Conservation (phyloP, 2,888 invertebrate genomes). For the Podotricha telesiphe region DNA sequence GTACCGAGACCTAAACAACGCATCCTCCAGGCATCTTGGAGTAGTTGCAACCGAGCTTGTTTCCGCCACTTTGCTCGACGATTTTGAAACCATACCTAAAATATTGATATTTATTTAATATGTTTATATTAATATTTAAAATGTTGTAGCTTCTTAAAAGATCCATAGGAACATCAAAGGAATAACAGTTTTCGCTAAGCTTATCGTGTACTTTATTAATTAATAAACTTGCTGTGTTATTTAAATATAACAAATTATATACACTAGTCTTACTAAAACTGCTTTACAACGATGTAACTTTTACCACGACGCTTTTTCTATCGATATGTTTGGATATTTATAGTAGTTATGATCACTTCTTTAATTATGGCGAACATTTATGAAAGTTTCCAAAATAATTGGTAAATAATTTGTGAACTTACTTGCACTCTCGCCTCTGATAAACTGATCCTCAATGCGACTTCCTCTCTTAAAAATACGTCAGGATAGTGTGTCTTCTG, state of each 20-base stretch:
- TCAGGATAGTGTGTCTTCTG: conserved; percentile 98
- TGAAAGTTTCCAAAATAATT: background rate
- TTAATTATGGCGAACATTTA: background rate
- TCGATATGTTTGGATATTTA: background rate
- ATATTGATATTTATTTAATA: conserved; percentile 12
- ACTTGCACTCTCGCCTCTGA: conserved; percentile 97
- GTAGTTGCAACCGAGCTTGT: conserved; percentile 91
- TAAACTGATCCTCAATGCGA: conserved; percentile 94
- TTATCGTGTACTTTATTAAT: background rate
- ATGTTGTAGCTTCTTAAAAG: background rate
- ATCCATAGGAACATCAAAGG: background rate
- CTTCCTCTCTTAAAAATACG: conserved; percentile 94
- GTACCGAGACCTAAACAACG: conserved; percentile 90
- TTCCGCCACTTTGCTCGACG: conserved; percentile 96
- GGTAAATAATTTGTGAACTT: conserved; percentile 23
- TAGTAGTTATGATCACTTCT: too few relatives aligned
- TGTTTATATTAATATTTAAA: background rate
- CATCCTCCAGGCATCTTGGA: conserved; percentile 96
- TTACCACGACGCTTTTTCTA: background rate
- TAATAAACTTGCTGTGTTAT: background rate
- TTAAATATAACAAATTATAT: too few relatives aligned
- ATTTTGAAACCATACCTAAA: conserved; percentile 96
- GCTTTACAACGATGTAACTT: too few relatives aligned
- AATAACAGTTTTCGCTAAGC: background rate
- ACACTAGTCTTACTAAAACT: too few relatives aligned